Percentiles rank a stretch among this genome's conserved stretches.
phyloP scores from a whole-genome alignment of 2,888 invertebrate genomes.

The Aphodius sticticus region DNA sequence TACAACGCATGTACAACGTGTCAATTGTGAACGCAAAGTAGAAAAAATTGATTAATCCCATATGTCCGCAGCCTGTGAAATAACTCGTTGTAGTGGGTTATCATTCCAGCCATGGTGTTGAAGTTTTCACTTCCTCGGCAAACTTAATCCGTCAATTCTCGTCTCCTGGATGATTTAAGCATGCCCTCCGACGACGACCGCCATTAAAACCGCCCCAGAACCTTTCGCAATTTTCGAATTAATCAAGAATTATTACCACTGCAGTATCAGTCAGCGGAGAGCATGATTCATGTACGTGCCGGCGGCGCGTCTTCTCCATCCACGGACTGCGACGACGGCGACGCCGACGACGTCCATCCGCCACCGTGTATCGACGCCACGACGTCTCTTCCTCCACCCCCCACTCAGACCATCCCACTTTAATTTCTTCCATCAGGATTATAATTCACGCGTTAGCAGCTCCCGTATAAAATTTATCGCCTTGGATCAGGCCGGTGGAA shows the following conservation, averaged over 20 bases:
- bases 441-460: constrained; percentile 39
- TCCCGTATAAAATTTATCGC: constrained; percentile 36
- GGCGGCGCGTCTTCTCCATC: constrained; percentile 10
- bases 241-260: constrained; percentile 26
- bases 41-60: too few species aligned
- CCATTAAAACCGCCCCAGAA: constrained; percentile 23
- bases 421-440: constrained; percentile 36
- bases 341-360: constrained; percentile 8
- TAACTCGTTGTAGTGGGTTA: neutral
- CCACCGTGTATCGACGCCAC: neutral
- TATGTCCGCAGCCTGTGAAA: neutral
- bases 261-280: constrained; percentile 24
- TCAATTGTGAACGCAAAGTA: too few species aligned
- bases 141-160: constrained; percentile 18
- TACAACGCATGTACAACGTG: too few species aligned
- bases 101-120: neutral
- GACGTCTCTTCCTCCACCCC: neutral
- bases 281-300: constrained; percentile 19
- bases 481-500: constrained; percentile 40
- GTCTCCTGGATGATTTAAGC: neutral
- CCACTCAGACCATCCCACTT: constrained; percentile 19
- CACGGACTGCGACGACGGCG: constrained; percentile 14
- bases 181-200: constrained; percentile 15
- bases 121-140: neutral
- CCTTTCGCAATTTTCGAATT: constrained; percentile 24